Base-by-base conservation (phyloP, 2,113 vertebrate genomes). In the Gallinago media region DNA sequence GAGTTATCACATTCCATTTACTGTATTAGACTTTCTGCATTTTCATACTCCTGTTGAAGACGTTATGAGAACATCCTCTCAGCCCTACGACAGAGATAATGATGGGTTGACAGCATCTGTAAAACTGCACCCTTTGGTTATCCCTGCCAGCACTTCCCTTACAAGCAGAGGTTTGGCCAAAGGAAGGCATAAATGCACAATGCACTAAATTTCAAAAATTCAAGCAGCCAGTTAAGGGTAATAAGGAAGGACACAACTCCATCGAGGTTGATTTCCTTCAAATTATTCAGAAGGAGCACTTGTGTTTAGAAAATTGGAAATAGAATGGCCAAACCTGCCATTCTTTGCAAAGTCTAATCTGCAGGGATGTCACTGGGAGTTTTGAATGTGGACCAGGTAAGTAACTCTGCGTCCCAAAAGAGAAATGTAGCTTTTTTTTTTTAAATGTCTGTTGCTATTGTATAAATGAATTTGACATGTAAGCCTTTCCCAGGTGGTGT, bases 381-480 rank as follows among this genome's bases (percentile, higher is more conserved):
- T 63, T 58, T 62, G 36, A 46, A 11, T 34, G 59, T 44, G 49
- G 20, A 22, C 47, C 40, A 82, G 68, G 71, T 88, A 49, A 38
- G 38, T 9, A 44, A 26, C 29, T n/a, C 3, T 5, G 56, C 44
- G 34, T 71, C 80, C 36, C 54, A 59, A 25, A 70, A 80, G 31
- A 84, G 62, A 52, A 67, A 78, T 6, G 18, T 36, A 31, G 46
- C 11, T 54, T 34, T 49, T 22, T 34, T 38, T 38, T 38, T 32
- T 21, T 8, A 88, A 87, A 84, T 90, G 71, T 88, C 61, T 38
- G 34, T 16, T 93, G 58, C 32, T 76, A 22, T 65, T 0, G 0
- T 40, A 59, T 73, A 68, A 94, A 96, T 78, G 91, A 54, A 68
- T 92, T 96, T 4, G 77, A 54, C 36, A 80, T 65, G 86, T 56